phyloP scores from a whole-genome alignment of 92 coral and sea anemone genomes.

The Phenganax marumi region DNA sequence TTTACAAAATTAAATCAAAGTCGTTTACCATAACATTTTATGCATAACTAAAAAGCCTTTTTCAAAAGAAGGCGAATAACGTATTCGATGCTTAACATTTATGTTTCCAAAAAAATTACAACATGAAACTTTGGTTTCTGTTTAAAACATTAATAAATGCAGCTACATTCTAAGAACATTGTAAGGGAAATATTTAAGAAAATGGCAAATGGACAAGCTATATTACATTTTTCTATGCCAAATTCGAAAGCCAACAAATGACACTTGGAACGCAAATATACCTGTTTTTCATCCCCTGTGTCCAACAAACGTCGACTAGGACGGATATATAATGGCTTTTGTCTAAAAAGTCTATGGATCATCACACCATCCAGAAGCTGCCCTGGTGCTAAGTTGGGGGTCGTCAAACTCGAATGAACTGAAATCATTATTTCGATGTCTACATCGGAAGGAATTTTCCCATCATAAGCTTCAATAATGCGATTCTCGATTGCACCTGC shows the following conservation, averaged over 20 bases:
- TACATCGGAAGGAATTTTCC: constrained; percentile 7
- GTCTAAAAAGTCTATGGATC: constrained; percentile 7
- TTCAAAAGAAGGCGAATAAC: too few relatives aligned
- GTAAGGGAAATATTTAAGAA: too few relatives aligned
- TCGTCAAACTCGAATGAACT: constrained; percentile 8
- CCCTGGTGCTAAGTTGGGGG: constrained; percentile 6
- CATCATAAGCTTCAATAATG: constrained; percentile 23
- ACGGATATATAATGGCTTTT: constrained; percentile 5
- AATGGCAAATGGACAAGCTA: too few relatives aligned
- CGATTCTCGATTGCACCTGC: not conserved
- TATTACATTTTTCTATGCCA: too few relatives aligned
- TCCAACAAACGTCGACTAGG: constrained; percentile 14
- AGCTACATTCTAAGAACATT: too few relatives aligned
- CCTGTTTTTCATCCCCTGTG: constrained; percentile 10
- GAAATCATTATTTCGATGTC: not conserved
- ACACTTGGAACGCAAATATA: not conserved
- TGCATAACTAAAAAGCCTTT: too few relatives aligned
- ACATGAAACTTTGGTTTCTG: not conserved
- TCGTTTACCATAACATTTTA: too few relatives aligned
- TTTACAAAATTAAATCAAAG: too few relatives aligned
- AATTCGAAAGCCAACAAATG: too few relatives aligned
- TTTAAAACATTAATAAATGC: too few relatives aligned
- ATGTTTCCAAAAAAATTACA: not conserved
- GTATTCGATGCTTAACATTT: not conserved
- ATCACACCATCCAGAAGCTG: constrained; percentile 6